These are phyloP conservation scores for Tenodera sinensis DNA, from an alignment of 2,888 invertebrate genomes.

Conservation along the genomic window DNA sequence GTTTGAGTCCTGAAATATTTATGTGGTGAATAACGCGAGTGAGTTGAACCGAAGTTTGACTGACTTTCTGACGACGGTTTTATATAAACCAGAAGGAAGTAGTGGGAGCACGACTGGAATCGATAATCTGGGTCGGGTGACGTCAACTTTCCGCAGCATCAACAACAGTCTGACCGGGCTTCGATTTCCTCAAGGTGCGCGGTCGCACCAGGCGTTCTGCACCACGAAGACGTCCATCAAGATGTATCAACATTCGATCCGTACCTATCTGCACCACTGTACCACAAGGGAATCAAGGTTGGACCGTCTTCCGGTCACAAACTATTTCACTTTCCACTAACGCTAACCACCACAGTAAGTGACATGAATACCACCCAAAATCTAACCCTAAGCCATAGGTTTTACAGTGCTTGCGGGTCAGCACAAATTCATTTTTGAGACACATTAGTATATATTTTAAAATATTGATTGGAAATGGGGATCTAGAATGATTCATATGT, in stretches of 20 bases:
- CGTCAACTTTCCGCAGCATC: neutral
- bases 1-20: neutral
- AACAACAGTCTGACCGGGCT: neutral
- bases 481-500: too few relatives aligned
- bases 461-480: too few relatives aligned
- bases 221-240: neutral
- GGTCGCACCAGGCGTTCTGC: neutral
- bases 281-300: neutral
- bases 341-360: too few relatives aligned
- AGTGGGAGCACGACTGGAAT: neutral
- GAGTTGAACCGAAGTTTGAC: neutral
- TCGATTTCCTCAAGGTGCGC: neutral
- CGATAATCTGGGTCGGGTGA: conserved; percentile 2
- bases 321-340: too few relatives aligned
- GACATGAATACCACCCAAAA: too few relatives aligned
- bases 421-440: too few relatives aligned
- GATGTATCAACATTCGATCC: neutral
- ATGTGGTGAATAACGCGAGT: neutral
- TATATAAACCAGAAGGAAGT: neutral
- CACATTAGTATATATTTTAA: too few relatives aligned
- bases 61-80: neutral
- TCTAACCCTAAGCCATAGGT: too few relatives aligned
- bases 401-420: too few relatives aligned
- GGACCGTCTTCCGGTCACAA: too few relatives aligned
- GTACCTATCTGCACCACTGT: neutral